Base-by-base conservation (phyloP, 2,888 invertebrate species). In the Diarsia rubi region DNA sequence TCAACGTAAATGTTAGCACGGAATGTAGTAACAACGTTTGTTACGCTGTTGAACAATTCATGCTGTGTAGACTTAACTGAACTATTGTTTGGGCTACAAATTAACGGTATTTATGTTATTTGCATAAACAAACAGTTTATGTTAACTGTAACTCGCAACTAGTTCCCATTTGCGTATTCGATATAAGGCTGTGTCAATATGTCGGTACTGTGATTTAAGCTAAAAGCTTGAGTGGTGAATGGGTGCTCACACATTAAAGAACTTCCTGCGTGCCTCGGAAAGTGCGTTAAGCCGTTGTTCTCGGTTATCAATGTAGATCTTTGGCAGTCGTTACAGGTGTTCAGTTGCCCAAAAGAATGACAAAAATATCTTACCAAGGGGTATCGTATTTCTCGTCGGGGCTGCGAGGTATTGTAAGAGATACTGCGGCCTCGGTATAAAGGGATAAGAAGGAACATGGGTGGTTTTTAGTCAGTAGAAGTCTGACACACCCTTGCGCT, bases 51-150 rank as follows among this genome's bases (percentile, higher is more conserved):
- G 27, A 42, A 27, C 27, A 57, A 47, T 73, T 59, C 2, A 14
- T 64, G 42, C 8, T 19, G 19, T 67, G 45, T 63, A 19, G 54
- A 69, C 24, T 42, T 19, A 57, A 57, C 42, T 27, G 42, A 75
- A 62, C 47, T 62, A 62, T 69, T 65, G 65, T 65, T 77, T 66
- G 52, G 0, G 21, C n/a, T 31, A 54, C 24, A 62, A 65, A 70
- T 66, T 70, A 70, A 24, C 54, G 14, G 27, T 31, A 47, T 47
- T 70, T 49, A 9, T 6, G 31, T 21, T 47, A 45, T 52, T 76
- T 54, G 45, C n/a, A 37, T 60, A 76, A 42, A 14, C 68, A 52
- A 65, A 77, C 49, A 65, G 27, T 65, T 78, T 62, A 27, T 5
- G 65, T n/a, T n/a, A 1, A 45, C 45, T 24, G 12, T 73, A 1